Evolutionary conservation across 2,113 vertebrate species (phyloP), one percentile per base, ranked within the genome.

Genomic region (Theristicus caerulescens): DNA sequence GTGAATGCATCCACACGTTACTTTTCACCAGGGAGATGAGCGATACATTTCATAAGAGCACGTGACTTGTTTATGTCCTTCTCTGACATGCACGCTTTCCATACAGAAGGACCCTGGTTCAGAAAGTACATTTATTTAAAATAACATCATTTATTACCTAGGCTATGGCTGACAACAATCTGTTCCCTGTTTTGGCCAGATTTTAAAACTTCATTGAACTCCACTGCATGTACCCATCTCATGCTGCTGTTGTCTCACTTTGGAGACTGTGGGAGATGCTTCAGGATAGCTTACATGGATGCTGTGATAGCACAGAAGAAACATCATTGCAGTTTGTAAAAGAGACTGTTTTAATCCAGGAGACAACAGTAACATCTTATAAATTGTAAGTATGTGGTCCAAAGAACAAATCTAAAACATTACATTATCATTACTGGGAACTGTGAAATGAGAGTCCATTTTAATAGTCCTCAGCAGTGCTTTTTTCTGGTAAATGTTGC

Each of bases 71-170:
- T 81, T 73, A 36, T 70, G 74, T 46, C n/a, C 88, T 91, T 31
- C 69, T 77, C 74, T 82, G 58, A 88, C 40, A 65, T 52, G 62
- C 49, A 69, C 1, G 6, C 34, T 57, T 86, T 92, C 72, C 51
- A n/a, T 80, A 72, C 9, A 58, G 86, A 88, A 77, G 31, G n/a
- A 94, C 27, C 29, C 58, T 82, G 65, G 21, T 40, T 92, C 54
- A 80, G 54, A 90, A 90, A 92, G 54, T 34, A 82, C 8, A 16
- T 66, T 88, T 86, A 69, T 83, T 96, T 77, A 47, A 91, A 95
- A 82, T 55, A 91, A 65, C 24, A 49, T 38, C 0, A 54, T 92
- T 87, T 93, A 77, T 86, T 77, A 83, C 59, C 44, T 86, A 64
- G 46, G 15, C 62, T 89, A 52, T 21, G 66, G 49, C 55, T 91